Conservation (phyloP, 2,113 vertebrate species). For the Periophthalmus modestus region DNA sequence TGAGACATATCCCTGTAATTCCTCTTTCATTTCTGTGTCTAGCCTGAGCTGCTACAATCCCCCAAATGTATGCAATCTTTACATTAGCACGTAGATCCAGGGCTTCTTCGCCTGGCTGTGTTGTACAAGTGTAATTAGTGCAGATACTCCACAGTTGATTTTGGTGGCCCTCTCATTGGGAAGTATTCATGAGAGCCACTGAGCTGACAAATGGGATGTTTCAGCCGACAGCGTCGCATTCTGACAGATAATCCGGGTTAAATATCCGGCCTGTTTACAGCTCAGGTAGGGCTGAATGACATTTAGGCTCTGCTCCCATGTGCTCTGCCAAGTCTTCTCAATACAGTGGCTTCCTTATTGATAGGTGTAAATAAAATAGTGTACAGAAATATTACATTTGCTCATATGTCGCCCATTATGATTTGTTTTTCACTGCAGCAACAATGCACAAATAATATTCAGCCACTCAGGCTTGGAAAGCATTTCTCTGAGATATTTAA, state of each 20-base stretch:
- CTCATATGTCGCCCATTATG: neutral
- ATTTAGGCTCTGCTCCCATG: conserved; percentile 34
- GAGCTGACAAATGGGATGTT: conserved; percentile 85
- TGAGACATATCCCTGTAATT: conserved; percentile 53
- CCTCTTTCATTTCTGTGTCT: conserved; percentile 44
- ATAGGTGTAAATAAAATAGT: neutral
- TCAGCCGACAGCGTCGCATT: conserved; percentile 77
- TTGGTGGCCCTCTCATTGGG: conserved; percentile 59
- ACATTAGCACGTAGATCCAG: conserved; percentile 71
- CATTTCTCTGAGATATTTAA: neutral
- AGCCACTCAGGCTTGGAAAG: neutral
- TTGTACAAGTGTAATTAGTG: conserved; percentile 82
- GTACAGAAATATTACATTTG: neutral
- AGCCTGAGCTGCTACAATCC: conserved; percentile 43
- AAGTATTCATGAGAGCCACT: conserved; percentile 83
- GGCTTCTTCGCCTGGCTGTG: conserved; percentile 66
- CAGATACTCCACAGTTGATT: conserved; percentile 73
- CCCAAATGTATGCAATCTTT: conserved; percentile 52
- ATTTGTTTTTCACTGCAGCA: neutral
- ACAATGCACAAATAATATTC: neutral
- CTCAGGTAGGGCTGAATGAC: conserved; percentile 57
- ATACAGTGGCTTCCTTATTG: neutral
- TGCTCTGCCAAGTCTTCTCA: conserved; percentile 4
- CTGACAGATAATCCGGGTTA: conserved; percentile 78
- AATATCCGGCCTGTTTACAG: conserved; percentile 72